Base-by-base conservation (phyloP, 1,140 invertebrate species). In the Euura lappo region DNA sequence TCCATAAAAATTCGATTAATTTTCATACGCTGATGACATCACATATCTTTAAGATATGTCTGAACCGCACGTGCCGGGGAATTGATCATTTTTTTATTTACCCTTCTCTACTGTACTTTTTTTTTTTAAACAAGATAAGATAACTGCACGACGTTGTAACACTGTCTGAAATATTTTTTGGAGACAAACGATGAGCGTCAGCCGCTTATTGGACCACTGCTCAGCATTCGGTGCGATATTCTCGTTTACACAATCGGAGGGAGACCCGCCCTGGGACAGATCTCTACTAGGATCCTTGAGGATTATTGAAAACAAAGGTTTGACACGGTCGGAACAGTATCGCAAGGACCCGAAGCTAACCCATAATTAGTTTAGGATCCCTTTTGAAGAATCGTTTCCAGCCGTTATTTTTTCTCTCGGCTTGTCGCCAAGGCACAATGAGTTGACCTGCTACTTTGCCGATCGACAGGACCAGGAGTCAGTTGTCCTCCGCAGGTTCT, bases 321-420 rank as follows among this genome's bases (percentile, higher is more conserved):
- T 60, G 51, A 60, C 51, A 60, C 51, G 51, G 51, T 60, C 51
- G 51, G 8, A 60, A 60, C 51, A 60, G 13, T 60, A 60, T 60
- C 51, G 51, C 51, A 60, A 11, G 8, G 13, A 11, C 51, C 51
- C 6, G 51, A 8, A 60, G 51, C 51, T 60, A 60, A 60, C 51
- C 51, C 51, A 60, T 60, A 60, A 60, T 60, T 60, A 60, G 51
- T n/a, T n/a, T 8, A 60, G 51, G 51, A 60, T 60, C 51, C 13
- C 51, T 60, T 51, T 60, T 60, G 51, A 6, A 60, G 51, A 60
- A 60, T n/a, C 51, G 51, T 60, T 6, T 6, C 28, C 28, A 28
- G 51, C 51, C 51, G 51, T 60, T 60, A 60, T 60, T 28, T 28
- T 28, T 28, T 28, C 28, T 28, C 51, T n/a, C 51, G 3, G 51